Conservation (phyloP, 1,140 invertebrate genomes). For the Rhynchophorus ferrugineus region DNA sequence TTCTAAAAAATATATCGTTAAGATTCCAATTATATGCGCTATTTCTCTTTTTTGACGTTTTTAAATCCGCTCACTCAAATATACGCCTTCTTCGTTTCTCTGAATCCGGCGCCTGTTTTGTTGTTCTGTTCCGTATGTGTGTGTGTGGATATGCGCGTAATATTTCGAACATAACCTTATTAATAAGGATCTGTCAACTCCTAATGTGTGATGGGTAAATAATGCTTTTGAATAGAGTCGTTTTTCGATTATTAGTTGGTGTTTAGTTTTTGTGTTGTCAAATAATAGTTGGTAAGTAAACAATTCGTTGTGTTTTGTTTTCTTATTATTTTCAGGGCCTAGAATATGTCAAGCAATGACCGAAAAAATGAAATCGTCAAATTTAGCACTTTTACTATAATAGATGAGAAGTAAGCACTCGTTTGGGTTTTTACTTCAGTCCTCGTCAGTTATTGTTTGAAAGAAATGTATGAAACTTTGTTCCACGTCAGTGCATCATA, state of each 20-base stretch:
- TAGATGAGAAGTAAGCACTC: slow-evolving; percentile 6
- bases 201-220: slow-evolving; percentile 3
- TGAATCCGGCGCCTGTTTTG: too few species aligned
- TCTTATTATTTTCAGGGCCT: too few species aligned
- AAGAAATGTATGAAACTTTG: background rate
- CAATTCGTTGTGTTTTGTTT: background rate
- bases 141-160: too few species aligned
- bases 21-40: too few species aligned
- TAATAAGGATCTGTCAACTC: slow-evolving; percentile 4
- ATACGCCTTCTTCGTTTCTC: too few species aligned
- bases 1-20: too few species aligned
- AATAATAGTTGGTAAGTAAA: slow-evolving; percentile 3
- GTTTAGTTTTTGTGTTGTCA: slow-evolving; percentile 5
- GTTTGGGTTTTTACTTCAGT: background rate
- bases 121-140: too few species aligned
- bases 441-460: background rate
- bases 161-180: too few species aligned
- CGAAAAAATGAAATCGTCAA: slow-evolving; percentile 1
- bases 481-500: too few species aligned
- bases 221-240: slow-evolving; percentile 3
- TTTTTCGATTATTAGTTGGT: slow-evolving; percentile 11
- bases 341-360: slow-evolving; percentile 2
- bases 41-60: too few species aligned
- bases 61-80: too few species aligned
- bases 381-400: slow-evolving; percentile 8